These are phyloP conservation scores for Andrena bucephala DNA, from an alignment of 2,888 invertebrate species.

Conservation along the genomic window DNA sequence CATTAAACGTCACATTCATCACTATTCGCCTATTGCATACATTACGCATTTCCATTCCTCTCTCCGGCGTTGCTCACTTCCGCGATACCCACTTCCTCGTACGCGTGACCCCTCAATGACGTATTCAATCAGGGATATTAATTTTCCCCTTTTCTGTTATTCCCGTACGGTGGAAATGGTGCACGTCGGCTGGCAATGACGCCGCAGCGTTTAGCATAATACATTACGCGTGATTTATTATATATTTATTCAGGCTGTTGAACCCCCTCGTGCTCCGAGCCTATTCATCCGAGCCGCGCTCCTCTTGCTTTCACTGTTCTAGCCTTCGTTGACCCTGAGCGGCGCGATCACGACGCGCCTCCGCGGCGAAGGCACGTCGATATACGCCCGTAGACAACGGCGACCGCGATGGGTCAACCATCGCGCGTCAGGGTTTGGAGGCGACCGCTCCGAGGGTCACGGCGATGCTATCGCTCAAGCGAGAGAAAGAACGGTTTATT, in stretches of 20 bases:
- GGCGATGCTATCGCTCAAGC: constrained; percentile 65
- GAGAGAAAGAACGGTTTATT: constrained; percentile 46
- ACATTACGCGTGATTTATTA: constrained; percentile 44
- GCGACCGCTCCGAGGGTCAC: constrained; percentile 56
- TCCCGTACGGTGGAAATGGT: constrained; percentile 1
- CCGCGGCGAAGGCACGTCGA: constrained; percentile 46
- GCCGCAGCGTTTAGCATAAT: background rate
- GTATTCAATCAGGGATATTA: constrained; percentile 38
- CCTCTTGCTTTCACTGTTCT: constrained; percentile 53
- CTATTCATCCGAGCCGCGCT: constrained; percentile 28
- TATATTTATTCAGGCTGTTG: constrained; percentile 56
- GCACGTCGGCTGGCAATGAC: constrained; percentile 20
- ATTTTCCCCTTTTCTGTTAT: constrained; percentile 20
- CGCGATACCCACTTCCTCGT: constrained; percentile 23
- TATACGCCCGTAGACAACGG: constrained; percentile 56
- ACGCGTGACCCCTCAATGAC: background rate
- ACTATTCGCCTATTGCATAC: background rate
- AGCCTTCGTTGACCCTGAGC: constrained; percentile 61
- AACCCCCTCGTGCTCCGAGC: constrained; percentile 25
- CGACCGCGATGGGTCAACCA: constrained; percentile 58
- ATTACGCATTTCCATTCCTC: constrained; percentile 18
- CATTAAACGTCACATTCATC: constrained; percentile 10
- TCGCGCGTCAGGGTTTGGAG: constrained; percentile 22
- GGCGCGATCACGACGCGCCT: constrained; percentile 64
- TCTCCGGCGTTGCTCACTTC: background rate